Evolutionary conservation across 2,113 vertebrate species (phyloP), one percentile per base, ranked within the genome.

Genomic region (Notothenia coriiceps): DNA sequence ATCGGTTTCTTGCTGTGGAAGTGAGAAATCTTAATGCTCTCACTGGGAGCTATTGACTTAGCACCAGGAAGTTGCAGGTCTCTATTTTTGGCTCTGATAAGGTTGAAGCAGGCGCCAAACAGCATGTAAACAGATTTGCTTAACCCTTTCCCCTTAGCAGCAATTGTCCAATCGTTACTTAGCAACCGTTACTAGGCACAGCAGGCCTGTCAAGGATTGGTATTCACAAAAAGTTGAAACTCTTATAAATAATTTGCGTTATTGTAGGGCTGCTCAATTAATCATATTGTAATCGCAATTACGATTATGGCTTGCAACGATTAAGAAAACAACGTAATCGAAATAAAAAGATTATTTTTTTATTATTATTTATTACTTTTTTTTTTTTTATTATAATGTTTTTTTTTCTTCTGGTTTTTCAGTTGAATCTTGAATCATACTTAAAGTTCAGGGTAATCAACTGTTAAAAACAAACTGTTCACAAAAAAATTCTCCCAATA

Each of bases 11-110:
- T 74, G 50, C 44, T 62, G 14, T n/a, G 72, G 22, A 22, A 78
- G 43, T 52, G 51, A 50, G 12, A 75, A 40, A 65, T 75, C 35
- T 29, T 60, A 54, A 55, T 75, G 10, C 22, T 55, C 61, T 70
- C 35, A 52, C 55, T 68, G 46, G 70, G n/a, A 55, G 60, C 43
- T 76, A 78, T 40, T 50, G 63, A 43, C 12, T 22, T 49, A 69
- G 50, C 22, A 57, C 44, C 49, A 77, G 40, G 61, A 40, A 63
- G 71, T 66, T 29, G 44, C 52, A 50, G 33, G 20, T 64, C 13
- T 82, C 60, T 33, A 63, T 82, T 60, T 75, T 18, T 70, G 35
- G 35, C 46, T 72, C 44, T 62, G 47, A 72, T 76, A 68, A 57
- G 55, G 17, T 64, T 46, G 49, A 67, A 70, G 22, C 67, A 57